phyloP scores from a whole-genome alignment of 1,140 invertebrate genomes.

The Myzus persicae region DNA sequence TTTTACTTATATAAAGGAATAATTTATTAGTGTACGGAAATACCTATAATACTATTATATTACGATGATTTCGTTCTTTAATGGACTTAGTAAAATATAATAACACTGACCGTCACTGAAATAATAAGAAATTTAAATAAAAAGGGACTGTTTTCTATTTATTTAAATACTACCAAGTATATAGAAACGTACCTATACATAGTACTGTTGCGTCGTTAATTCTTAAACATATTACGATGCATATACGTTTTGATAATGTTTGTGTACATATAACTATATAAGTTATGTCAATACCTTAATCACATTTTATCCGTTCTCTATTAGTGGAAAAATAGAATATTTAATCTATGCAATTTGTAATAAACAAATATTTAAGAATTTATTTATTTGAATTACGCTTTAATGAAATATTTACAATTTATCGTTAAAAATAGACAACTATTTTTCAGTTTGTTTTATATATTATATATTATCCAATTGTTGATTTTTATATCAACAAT shows the following conservation, averaged over 20 bases:
- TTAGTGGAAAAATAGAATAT: slow-evolving; percentile 3
- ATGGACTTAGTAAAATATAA: neutral
- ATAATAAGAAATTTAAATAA: neutral
- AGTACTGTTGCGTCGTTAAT: neutral
- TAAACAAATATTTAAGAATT: neutral
- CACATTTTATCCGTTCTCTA: neutral
- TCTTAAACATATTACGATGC: neutral
- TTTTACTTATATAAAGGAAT: slow-evolving; percentile 4
- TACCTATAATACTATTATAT: neutral
- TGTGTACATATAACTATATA: neutral
- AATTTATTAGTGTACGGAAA: neutral
- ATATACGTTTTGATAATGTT: neutral
- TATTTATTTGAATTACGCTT: neutral
- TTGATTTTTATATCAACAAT: neutral
- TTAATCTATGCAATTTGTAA: neutral
- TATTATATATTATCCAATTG: neutral
- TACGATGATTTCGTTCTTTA: neutral
- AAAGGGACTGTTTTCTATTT: neutral
- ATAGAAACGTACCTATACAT: neutral
- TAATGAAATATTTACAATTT: neutral
- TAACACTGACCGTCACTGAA: neutral
- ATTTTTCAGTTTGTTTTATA: slow-evolving; percentile 10
- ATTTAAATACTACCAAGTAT: neutral
- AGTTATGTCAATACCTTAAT: neutral
- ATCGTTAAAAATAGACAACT: neutral